Evolutionary conservation across 1,140 invertebrate genomes (phyloP).

Genomic region (Oreohelix idahoensis): DNA sequence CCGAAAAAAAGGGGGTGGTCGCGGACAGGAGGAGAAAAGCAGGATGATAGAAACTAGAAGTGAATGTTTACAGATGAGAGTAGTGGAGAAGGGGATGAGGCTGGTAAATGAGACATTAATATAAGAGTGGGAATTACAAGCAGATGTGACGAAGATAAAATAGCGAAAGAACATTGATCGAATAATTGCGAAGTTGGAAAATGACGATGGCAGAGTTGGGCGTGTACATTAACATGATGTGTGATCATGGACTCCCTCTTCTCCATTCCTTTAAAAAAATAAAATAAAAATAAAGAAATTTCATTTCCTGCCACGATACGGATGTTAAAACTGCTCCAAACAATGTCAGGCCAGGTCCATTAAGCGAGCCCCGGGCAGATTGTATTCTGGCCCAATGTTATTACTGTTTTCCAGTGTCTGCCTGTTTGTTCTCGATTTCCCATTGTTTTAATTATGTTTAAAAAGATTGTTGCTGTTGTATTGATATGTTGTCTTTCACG

Average conservation of each 20-base stretch:
- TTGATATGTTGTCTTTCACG: too few species aligned
- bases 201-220: neutral
- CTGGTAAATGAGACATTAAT: too few species aligned
- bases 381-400: neutral
- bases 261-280: neutral
- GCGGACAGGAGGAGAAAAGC: neutral
- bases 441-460: too few species aligned
- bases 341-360: neutral
- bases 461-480: too few species aligned
- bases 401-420: neutral
- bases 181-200: neutral
- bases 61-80: too few species aligned
- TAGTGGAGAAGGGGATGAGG: too few species aligned
- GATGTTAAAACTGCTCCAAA: neutral
- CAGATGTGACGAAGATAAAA: neutral
- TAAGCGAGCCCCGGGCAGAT: neutral
- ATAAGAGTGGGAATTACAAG: too few species aligned
- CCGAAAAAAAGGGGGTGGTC: too few species aligned
- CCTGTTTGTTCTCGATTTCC: too few species aligned
- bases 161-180: neutral
- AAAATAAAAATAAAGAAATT: neutral
- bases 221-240: neutral
- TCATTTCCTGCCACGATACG: neutral
- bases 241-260: neutral
- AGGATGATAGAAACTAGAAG: too few species aligned